Base-by-base conservation (phyloP, 2,888 invertebrate species). In the Drosophila setosimentum region DNA sequence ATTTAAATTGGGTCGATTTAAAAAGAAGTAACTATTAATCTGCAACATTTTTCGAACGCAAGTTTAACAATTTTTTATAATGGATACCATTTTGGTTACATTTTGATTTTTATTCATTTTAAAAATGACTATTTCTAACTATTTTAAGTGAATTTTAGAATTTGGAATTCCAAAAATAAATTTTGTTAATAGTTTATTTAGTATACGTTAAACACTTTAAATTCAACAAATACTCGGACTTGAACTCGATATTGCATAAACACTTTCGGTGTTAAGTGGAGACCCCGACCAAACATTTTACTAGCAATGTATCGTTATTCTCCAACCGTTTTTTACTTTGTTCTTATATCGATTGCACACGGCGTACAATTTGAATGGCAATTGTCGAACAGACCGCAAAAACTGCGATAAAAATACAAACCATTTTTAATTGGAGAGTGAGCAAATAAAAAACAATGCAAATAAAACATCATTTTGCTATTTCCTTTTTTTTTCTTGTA, bases 331-430 rank as follows among this genome's bases (percentile, higher is more conserved):
- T 59, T 27, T 21, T 40, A 60, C 21, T 58, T 65, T 29, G 70
- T 66, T 68, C 21, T 63, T 76, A 55, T 82, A 82, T 78, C 85
- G 67, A 79, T 87, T 82, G 76, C 66, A 67, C 54, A 69, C 75
- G 74, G 66, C 83, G 55, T 64, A 64, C 61, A 75, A 68, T 70
- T 79, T 79, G 35, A 78, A 76, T 79, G 66, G 37, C 73, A 68
- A 66, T 57, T 67, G 61, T 67, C 13, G 51, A 55, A 32, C 29
- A 53, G 27, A 61, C 67, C 33, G 49, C 72, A 67, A 66, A 67
- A 68, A 72, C 42, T 72, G 49, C 32, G 42, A 57, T 53, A 55
- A 73, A 70, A 51, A 59, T 13, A n/a, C 24, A 42, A 50, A 21
- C 29, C 16, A 33, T 49, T 64, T 75, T 69, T 62, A 60, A 49